Conservation (phyloP, 1,140 invertebrate genomes). For the Drosophila biarmipes region DNA sequence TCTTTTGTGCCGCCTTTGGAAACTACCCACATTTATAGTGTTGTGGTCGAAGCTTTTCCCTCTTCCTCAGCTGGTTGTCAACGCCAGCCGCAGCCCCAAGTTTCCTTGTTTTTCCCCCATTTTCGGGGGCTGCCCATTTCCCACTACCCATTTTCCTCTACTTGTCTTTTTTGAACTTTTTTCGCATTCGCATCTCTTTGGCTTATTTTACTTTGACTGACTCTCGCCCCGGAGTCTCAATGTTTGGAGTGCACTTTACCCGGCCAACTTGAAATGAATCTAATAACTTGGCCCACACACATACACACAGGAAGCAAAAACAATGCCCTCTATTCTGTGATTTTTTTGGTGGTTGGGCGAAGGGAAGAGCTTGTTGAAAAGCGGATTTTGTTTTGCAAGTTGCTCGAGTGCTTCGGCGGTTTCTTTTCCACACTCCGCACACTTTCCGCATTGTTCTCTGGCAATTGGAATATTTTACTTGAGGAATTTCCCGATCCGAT, state of each 20-base stretch:
- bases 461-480: slow-evolving; percentile 79
- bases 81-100: slow-evolving; percentile 59
- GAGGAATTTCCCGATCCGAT: slow-evolving; percentile 47
- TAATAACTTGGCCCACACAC: slow-evolving; percentile 70
- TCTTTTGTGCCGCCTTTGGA: slow-evolving; percentile 72
- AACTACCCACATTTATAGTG: slow-evolving; percentile 80
- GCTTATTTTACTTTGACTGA: slow-evolving; percentile 75
- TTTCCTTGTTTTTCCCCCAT: slow-evolving; percentile 24
- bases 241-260: slow-evolving; percentile 80
- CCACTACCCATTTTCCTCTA: too few relatives aligned
- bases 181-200: slow-evolving; percentile 46
- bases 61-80: slow-evolving; percentile 56
- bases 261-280: slow-evolving; percentile 79
- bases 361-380: slow-evolving; percentile 40
- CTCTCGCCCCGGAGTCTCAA: slow-evolving; percentile 47
- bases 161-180: slow-evolving; percentile 19
- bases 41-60: slow-evolving; percentile 62
- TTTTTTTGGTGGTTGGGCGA: neutral
- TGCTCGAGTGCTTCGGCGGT: slow-evolving; percentile 70
- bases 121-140: neutral
- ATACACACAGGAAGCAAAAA: slow-evolving; percentile 30
- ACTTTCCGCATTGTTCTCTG: slow-evolving; percentile 62
- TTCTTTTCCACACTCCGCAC: slow-evolving; percentile 51
- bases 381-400: slow-evolving; percentile 70
- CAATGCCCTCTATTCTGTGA: slow-evolving; percentile 32